Evolutionary conservation across 2,113 vertebrate genomes (phyloP).

Genomic region (Phaetusa simplex): DNA sequence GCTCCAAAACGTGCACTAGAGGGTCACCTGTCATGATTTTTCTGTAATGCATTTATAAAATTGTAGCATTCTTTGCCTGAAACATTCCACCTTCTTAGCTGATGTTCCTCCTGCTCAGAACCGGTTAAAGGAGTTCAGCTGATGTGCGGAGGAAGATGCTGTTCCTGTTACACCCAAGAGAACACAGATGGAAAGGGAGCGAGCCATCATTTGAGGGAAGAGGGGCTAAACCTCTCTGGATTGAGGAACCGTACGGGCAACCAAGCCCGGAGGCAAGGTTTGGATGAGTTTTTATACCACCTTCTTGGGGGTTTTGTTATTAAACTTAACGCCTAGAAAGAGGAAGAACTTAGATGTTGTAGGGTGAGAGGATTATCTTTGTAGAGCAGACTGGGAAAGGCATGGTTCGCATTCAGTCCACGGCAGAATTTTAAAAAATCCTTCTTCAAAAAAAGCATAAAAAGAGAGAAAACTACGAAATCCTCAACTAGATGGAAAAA

Average conservation of each 20-base stretch:
- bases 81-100: not conserved
- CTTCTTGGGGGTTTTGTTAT: not conserved
- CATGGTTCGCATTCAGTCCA: not conserved
- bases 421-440: not conserved
- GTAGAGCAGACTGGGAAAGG: not conserved
- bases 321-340: constrained; percentile 11
- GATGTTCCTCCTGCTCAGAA: not conserved
- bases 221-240: not conserved
- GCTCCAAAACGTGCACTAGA: not conserved
- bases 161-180: not conserved
- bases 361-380: not conserved
- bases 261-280: not conserved
- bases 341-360: constrained; percentile 10
- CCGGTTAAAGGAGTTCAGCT: not conserved
- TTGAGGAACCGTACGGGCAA: not conserved
- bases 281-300: not conserved
- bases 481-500: not conserved
- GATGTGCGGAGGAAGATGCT: not conserved
- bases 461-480: constrained; percentile 1
- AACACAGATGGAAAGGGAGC: not conserved
- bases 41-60: not conserved
- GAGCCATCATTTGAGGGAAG: not conserved
- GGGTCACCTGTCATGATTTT: not conserved
- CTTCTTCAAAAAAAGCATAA: not conserved
- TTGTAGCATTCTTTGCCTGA: not conserved